Evolutionary conservation across 2,888 invertebrate species (phyloP).

Genomic region (Nemapogon koenigi): DNA sequence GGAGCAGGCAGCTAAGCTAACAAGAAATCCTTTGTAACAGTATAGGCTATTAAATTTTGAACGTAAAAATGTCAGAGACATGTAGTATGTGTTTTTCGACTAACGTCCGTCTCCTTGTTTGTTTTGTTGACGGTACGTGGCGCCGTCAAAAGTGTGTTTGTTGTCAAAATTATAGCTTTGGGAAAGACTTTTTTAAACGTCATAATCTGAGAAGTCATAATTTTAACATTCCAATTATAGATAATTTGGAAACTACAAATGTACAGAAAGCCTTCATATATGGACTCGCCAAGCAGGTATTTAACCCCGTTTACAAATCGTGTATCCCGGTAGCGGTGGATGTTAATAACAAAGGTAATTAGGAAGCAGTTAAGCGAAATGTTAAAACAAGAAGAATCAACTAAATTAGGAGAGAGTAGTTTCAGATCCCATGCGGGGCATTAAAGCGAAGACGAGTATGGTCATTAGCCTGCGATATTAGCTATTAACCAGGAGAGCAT

Average conservation of each 20-base stretch:
- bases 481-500: conserved; percentile 50
- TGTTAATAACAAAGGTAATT: no score
- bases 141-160: not conserved
- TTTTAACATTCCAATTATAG: no score
- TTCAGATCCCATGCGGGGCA: conserved; percentile 17
- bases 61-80: conserved; percentile 37
- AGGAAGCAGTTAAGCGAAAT: no score
- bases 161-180: no score
- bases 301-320: no score
- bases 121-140: conserved; percentile 2
- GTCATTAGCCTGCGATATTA: conserved; percentile 64
- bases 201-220: no score
- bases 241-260: no score
- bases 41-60: conserved; percentile 54
- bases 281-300: no score
- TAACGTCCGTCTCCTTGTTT: not conserved
- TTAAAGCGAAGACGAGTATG: conserved; percentile 38
- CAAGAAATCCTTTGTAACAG: conserved; percentile 59
- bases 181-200: no score
- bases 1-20: conserved; percentile 38
- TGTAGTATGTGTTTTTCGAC: conserved; percentile 11
- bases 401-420: conserved; percentile 23
- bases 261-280: no score
- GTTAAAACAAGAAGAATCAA: conserved; percentile 22
- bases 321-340: no score